Percentiles rank a stretch among this genome's conserved stretches.
phyloP scores from a whole-genome alignment of 1,140 invertebrate genomes.

The Sycobia sp. region DNA sequence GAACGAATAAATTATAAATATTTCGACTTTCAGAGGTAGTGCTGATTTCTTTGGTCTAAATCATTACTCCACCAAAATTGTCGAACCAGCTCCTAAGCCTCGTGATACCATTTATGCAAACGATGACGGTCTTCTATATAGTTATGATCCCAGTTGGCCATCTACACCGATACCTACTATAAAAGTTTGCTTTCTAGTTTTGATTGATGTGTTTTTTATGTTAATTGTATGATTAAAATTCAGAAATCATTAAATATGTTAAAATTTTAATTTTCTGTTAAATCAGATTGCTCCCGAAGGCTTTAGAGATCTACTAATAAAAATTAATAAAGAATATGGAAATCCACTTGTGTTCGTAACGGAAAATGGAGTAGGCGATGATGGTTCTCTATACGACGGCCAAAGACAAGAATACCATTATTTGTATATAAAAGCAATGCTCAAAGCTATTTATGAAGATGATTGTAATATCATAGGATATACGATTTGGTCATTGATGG shows the following conservation, averaged over 20 bases:
- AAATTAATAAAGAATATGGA: conserved; percentile 67
- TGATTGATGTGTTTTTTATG: no score
- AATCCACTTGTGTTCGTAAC: conserved; percentile 70
- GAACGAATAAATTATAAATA: no score
- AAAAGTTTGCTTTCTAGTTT: no score
- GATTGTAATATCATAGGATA: conserved; percentile 71
- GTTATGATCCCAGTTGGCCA: conserved; percentile 31
- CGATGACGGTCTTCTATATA: conserved; percentile 42
- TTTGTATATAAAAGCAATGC: conserved; percentile 69
- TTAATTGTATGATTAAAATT: no score
- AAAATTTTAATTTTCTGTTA: no score
- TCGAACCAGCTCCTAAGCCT: conserved; percentile 43
- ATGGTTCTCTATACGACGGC: conserved; percentile 36
- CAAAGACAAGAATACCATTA: conserved; percentile 59
- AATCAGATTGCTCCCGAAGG: conserved; percentile 61
- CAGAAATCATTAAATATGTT: no score
- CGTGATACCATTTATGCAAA: conserved; percentile 36
- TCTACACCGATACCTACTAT: no score
- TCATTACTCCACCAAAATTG: conserved; percentile 62
- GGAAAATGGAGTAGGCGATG: conserved; percentile 69
- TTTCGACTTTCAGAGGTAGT: conserved; percentile 48
- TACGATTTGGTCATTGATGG: conserved; percentile 71
- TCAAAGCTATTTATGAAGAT: conserved; percentile 72
- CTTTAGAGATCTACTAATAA: conserved; percentile 65
- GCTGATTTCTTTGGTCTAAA: conserved; percentile 66